Base-by-base conservation (phyloP, 2,113 vertebrate species). In the Dendrocopos noguchii region DNA sequence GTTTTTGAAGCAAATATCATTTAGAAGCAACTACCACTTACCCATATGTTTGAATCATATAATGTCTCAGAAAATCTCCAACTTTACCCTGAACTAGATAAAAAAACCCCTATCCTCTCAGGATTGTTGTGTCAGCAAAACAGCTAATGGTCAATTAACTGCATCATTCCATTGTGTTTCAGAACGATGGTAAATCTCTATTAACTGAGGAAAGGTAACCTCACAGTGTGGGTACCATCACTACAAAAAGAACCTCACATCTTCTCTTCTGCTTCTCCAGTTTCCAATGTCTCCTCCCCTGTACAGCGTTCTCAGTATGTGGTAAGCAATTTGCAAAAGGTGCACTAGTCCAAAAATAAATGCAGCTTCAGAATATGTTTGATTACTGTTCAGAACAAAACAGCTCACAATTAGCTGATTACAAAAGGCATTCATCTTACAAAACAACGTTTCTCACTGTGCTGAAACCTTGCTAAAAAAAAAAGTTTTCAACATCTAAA, bases 71-170 rank as follows among this genome's bases (percentile, higher is more conserved):
- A 91, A 92, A 90, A 83, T 20, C 34, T 91, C 33, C 31, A 70
- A 29, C 7, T 19, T 90, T 80, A 47, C 15, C 31, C 42, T 64
- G 60, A 88, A 29, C n/a, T 71, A 4, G 3, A 22, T 27, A 29
- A 73, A 76, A 70, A 60, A 60, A 19, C 7, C 82, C 8, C 2
- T 14, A 6, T 66, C 20, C 28, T 33, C 60, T 66, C 33, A 8
- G 21, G 71, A 75, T 13, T 39, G 34, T 25, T 46, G 31, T 31
- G 21, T 86, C 90, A 96, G 82, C 87, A 96, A 47, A 95, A 79
- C 47, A 79, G 52, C 65, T 84, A 65, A 63, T 60, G 59, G 33
- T 36, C 44, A 29, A 42, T 36, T 61, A 73, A 85, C 31, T 66
- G 72, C 71, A 80, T 80, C 67, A 42, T 84, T 47, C 50, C 15